Conservation (phyloP, 64 coral and sea anemone genomes). For the Montipora capricornis region DNA sequence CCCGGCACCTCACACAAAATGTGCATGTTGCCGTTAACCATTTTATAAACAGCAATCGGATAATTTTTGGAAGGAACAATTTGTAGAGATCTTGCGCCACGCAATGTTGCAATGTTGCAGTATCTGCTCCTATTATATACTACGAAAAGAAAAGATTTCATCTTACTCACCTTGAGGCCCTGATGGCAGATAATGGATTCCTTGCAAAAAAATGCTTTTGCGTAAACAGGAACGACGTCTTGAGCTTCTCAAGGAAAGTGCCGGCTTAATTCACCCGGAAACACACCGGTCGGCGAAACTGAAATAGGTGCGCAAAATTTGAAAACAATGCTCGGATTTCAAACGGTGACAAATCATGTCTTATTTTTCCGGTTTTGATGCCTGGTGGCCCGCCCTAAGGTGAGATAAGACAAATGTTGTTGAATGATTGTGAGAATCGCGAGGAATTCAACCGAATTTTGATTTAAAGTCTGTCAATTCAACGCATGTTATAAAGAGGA, state of each 20-base stretch:
- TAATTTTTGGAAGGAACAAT: too few relatives aligned
- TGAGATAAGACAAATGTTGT: not conserved
- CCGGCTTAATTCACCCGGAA: not conserved
- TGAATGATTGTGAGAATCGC: not conserved
- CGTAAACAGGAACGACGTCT: too few relatives aligned
- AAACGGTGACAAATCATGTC: slow-evolving; percentile 11
- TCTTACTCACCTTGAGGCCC: too few relatives aligned
- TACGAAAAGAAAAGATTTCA: too few relatives aligned
- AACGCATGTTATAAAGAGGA: not conserved
- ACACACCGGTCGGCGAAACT: not conserved
- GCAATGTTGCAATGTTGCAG: not conserved
- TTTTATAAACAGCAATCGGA: too few relatives aligned
- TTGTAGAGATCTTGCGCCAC: too few relatives aligned
- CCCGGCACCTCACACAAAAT: too few relatives aligned
- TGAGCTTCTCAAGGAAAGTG: not conserved
- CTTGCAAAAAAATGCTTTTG: not conserved
- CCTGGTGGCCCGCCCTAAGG: not conserved
- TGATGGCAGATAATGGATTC: too few relatives aligned
- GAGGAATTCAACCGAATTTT: not conserved
- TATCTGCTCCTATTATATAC: too few relatives aligned
- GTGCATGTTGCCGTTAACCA: too few relatives aligned
- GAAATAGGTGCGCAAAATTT: not conserved
- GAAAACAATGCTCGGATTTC: not conserved
- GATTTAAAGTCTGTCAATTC: not conserved
- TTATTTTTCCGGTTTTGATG: not conserved